Conservation (phyloP, 2,113 vertebrate genomes). For the Hirundichthys speculiger region DNA sequence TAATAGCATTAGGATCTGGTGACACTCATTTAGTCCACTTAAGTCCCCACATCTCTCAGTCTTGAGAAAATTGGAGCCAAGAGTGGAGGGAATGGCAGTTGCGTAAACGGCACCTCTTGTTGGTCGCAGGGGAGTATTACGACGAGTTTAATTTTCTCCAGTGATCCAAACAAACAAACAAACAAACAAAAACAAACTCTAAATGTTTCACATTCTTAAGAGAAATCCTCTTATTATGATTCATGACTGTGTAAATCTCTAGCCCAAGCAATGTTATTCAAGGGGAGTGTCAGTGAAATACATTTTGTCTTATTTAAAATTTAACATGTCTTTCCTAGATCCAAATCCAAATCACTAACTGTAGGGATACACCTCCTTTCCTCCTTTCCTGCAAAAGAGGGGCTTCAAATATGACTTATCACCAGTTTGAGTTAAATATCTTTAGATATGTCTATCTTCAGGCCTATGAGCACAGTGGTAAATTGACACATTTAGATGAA, state of each 20-base stretch:
- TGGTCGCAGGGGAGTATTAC: conserved; percentile 34
- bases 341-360: conserved; percentile 17
- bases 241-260: conserved; percentile 1
- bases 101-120: conserved; percentile 57
- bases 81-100: conserved; percentile 25
- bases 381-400: not conserved
- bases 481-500: too few species aligned
- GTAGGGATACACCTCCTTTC: not conserved
- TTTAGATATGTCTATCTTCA: not conserved
- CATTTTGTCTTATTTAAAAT: conserved; percentile 6
- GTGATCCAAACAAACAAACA: too few species aligned
- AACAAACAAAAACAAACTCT: not conserved
- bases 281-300: not conserved
- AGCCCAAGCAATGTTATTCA: conserved; percentile 14
- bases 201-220: conserved; percentile 6
- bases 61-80: conserved; percentile 20
- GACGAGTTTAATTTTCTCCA: not conserved
- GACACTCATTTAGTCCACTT: conserved; percentile 80
- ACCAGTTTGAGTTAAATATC: not conserved
- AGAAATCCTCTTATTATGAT: conserved; percentile 20
- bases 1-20: conserved; percentile 83
- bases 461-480: too few species aligned
- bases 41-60: conserved; percentile 34
- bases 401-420: not conserved
- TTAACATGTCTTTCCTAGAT: conserved; percentile 14